Evolutionary conservation across 2,113 vertebrate genomes (phyloP), one percentile per base, ranked within the genome.

Genomic region (Paraplagusia blochii): DNA sequence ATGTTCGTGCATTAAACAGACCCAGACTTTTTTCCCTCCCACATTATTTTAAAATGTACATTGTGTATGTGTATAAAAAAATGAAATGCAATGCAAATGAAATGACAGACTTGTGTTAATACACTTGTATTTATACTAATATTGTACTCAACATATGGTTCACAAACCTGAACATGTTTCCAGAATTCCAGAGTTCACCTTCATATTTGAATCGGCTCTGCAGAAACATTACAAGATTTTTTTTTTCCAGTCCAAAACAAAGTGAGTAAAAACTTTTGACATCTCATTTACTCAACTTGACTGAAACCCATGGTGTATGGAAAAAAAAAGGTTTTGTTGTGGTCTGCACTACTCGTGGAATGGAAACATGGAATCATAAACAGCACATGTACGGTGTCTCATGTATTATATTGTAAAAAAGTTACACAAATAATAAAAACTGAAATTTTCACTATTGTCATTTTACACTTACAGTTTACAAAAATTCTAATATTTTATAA

Each of bases 341-440:
- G 48, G 48, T 76, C 74, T 67, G 63, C 60, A 50, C 59, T 34
- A 18, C 29, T 8, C 58, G 36, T 11, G 15, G 61, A 58, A 58
- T 63, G 34, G 17, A 77, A 74, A 10, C 67, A 53, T 74, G 65
- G 54, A 63, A 69, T 63, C 29, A 53, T 70, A n/a, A n/a, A n/a
- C n/a, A n/a, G n/a, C n/a, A 69, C 38, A 76, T 73, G 45, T 81
- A 55, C 53, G 72, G 83, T 86, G 70, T 83, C 79, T 49, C 43
- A 43, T 80, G 58, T 84, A 76, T 67, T 62, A 79, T 75, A 78
- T 63, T 88, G 82, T 84, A 79, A 76, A 82, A 69, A 62, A 56
- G 73, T 81, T 66, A 63, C 6, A 76, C n/a, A 84, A 81, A 67
- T 77, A 85, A 83, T 62, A 1, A 72, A 44, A 51, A 64, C 13